Conservation (phyloP, 2,113 vertebrate genomes). For the Anas platyrhynchos region DNA sequence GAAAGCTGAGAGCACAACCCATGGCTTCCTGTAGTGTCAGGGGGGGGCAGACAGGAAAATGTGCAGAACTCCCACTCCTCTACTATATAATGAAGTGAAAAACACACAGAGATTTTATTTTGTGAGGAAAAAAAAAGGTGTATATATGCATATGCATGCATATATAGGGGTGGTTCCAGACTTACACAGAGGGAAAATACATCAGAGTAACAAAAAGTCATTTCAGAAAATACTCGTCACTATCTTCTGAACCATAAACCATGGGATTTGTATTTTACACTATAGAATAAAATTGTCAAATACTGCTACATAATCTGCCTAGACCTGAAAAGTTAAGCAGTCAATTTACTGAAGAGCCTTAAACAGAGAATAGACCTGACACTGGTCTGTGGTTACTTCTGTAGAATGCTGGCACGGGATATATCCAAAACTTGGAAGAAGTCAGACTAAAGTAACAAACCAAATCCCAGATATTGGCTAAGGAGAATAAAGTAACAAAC, state of each 20-base stretch:
- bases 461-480: neutral
- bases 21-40: neutral
- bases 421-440: neutral
- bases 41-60: neutral
- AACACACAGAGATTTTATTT: neutral
- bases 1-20: neutral
- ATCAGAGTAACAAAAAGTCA: rapidly evolving
- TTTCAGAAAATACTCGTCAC: neutral
- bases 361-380: neutral
- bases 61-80: neutral
- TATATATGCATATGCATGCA: neutral
- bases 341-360: neutral
- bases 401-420: neutral
- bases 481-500: neutral
- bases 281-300: neutral
- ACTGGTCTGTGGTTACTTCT: neutral
- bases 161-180: neutral
- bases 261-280: neutral
- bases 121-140: neutral
- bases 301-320: neutral
- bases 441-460: neutral
- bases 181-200: neutral
- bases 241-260: neutral
- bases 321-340: neutral
- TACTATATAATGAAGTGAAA: neutral